Evolutionary conservation across 1,140 invertebrate genomes (phyloP).

Genomic region (Pachypsylla venusta): DNA sequence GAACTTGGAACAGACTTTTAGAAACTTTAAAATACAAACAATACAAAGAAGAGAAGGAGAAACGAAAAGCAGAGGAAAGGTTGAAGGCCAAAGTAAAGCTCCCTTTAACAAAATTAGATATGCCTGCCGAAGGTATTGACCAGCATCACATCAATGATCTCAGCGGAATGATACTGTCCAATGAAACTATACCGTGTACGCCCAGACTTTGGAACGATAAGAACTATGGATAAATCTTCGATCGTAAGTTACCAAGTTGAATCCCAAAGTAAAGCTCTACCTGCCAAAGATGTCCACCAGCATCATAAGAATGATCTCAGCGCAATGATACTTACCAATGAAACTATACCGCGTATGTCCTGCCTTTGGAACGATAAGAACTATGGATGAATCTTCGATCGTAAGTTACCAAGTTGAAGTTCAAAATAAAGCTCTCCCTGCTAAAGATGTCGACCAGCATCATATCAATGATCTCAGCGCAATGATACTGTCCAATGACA

Average conservation of each 20-base stretch:
- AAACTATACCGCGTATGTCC: not conserved
- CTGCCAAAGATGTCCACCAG: too few relatives aligned
- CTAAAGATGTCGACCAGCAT: not conserved
- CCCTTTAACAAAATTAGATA: not conserved
- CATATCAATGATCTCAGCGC: not conserved
- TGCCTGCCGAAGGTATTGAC: not conserved
- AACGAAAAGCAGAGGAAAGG: not conserved
- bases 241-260: too few relatives aligned
- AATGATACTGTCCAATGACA: not conserved
- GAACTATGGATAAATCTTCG: too few relatives aligned
- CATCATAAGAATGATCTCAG: not conserved
- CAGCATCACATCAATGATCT: not conserved
- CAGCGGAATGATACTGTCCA: not conserved
- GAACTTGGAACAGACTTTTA: not conserved
- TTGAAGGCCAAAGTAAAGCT: not conserved
- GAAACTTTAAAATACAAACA: constrained; percentile 5
- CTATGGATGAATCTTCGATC: too few relatives aligned
- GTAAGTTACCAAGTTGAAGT: too few relatives aligned
- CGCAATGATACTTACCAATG: not conserved
- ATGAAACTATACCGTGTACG: not conserved
- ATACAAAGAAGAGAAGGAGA: not conserved
- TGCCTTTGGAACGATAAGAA: not conserved
- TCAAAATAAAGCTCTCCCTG: not conserved
- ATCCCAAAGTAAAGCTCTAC: too few relatives aligned
- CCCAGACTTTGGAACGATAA: not conserved